Base-by-base conservation (phyloP, 2,113 vertebrate genomes). In the Phodopus roborovskii region DNA sequence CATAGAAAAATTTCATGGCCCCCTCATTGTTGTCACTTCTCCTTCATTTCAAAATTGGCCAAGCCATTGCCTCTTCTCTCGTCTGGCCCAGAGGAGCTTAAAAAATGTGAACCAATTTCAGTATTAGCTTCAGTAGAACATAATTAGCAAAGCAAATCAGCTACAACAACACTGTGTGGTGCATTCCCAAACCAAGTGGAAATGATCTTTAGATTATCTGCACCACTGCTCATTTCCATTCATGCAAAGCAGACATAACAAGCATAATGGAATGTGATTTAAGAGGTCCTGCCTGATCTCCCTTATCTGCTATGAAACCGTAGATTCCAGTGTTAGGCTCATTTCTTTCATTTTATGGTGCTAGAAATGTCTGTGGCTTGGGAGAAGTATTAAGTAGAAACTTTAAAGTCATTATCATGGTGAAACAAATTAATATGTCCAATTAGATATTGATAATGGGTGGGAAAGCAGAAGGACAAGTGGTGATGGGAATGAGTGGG, bases 171-270 rank as follows among this genome's bases (percentile, higher is more conserved):
- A 95, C 79, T 2, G n/a, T 90, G 91, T 93, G 93, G 88, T 93
- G 26, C 90, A 95, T 95, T 97, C 78, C 93, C 87, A 97, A 96
- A 94, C 87, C 90, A 97, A 96, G 87, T 95, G 92, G 93, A 97
- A 98, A 96, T 95, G 92, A 97, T 96, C 94, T 97, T 96, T 87
- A 95, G 93, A 97, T 97, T 97, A 94, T 96, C 94, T 96, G 93
- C 93, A 85, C 79, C 94, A 94, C 70, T 94, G 90, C 96, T 95
- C 73, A 68, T 42, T 96, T 96, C 66, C 95, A 96, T 90, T 93
- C 97, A 96, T 94, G 93, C 3, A 26, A 96, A 95, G 87, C 70
- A 85, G 79, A 91, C n/a, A 94, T 95, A 93, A 93, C 20, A 71
- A 58, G 84, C 90, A 92, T 96, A 94, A 96, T 85, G 84, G 81